phyloP scores from a whole-genome alignment of 1,140 invertebrate species.

The Calosoma granatense region DNA sequence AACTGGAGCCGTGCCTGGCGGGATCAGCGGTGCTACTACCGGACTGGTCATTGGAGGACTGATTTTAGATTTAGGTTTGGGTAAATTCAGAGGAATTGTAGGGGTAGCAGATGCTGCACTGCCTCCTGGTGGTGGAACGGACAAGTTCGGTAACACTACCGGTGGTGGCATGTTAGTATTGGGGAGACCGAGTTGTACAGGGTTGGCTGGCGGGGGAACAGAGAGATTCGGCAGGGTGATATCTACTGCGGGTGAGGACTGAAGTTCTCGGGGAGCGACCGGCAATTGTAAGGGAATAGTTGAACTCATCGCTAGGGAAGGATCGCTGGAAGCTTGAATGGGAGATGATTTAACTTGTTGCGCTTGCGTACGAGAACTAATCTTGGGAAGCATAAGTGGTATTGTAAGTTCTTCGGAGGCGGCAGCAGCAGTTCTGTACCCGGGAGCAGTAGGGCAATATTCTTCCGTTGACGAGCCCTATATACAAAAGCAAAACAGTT shows the following conservation, averaged over 20 bases:
- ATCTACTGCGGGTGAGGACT: background rate
- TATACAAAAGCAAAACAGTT: no score
- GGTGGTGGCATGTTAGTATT: background rate
- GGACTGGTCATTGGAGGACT: conserved; percentile 12
- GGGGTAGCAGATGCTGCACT: conserved; percentile 15
- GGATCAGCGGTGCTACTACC: conserved; percentile 4
- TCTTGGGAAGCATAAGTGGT: conserved; percentile 32
- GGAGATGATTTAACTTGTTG: background rate
- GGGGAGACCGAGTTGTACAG: background rate
- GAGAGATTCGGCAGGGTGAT: background rate
- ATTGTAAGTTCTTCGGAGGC: conserved; percentile 27
- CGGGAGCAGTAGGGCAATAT: background rate
- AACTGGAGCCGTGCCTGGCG: conserved; percentile 13
- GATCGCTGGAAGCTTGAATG: background rate
- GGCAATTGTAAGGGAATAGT: background rate
- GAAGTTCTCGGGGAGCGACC: background rate
- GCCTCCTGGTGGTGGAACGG: background rate
- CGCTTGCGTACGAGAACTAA: conserved; percentile 23
- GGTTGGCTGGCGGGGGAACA: background rate
- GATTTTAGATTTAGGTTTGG: conserved; percentile 17
- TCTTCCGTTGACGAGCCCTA: no score
- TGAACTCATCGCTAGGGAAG: background rate
- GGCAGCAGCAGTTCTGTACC: background rate
- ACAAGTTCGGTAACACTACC: background rate
- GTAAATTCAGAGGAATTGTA: conserved; percentile 33